Evolutionary conservation across 2,113 vertebrate species (phyloP), one percentile per base, ranked within the genome.

Genomic region (Phainopepla nitens): DNA sequence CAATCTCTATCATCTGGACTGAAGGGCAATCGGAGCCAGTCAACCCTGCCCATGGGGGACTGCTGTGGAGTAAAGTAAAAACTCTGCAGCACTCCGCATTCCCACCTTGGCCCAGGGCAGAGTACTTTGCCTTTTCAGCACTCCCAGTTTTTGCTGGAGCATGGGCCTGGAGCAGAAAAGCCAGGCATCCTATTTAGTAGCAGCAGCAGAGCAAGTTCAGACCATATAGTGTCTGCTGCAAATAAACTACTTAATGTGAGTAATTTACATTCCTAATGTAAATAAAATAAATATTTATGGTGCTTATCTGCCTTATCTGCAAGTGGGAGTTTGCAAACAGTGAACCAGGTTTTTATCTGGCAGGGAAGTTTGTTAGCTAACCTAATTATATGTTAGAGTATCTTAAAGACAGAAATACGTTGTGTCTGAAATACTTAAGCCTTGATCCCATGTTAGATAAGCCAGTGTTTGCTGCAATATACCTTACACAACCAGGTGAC

Each of bases 281-380:
- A 94, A 95, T 93, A 87, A 97, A 96, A 95, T 88, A 89, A 96
- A 90, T 89, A 89, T 96, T 96, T 96, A 93, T 82, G 76, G 58
- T 91, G 68, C 79, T 90, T 94, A 96, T 92, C 96, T 89, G 50
- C 58, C 42, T 91, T 91, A 96, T 94, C 89, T 92, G 69, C 50
- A 92, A 93, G 77, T 94, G 78, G 77, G 94, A 92, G 73, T 87
- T 93, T 76, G 89, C 86, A 87, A 93, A 91, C 73, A 83, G 87
- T 49, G 87, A 97, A 96, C 82, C 75, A 89, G 66, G 76, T 89
- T 95, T 97, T 97, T 96, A 96, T 95, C 96, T 93, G 35, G 35
- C 5, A 24, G 92, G 78, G 95, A 94, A 94, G 92, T 94, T 95
- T 95, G 92, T 94, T 90, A 93, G 85, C 76, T 95, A 91, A 71